Conservation (phyloP, 2,113 vertebrate genomes). For the Melanotaenia duboulayi region DNA sequence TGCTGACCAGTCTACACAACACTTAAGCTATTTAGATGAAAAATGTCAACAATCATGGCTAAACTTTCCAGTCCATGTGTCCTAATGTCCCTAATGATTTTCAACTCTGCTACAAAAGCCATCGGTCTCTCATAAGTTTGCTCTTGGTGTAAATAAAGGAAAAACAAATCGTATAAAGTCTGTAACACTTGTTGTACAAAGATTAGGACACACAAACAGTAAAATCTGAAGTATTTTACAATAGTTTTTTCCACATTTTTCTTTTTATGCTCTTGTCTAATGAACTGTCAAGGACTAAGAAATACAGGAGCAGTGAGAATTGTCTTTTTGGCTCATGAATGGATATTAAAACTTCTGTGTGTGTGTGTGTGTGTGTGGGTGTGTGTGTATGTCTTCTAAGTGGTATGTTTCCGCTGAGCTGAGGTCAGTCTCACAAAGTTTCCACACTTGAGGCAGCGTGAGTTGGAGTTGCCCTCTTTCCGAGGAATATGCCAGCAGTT, state of each 20-base stretch:
- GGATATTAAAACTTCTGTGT: conserved; percentile 25
- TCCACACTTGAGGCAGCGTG: conserved; percentile 85
- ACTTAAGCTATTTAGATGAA: conserved; percentile 24
- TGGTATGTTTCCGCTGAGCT: conserved; percentile 69
- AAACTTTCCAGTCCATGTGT: conserved; percentile 26
- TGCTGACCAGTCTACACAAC: conserved; percentile 6
- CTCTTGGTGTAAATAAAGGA: neutral
- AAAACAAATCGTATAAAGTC: conserved; percentile 4
- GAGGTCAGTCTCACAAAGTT: conserved; percentile 67
- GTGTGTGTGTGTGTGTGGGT: neutral
- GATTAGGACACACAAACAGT: conserved; percentile 5
- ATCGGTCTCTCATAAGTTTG: conserved; percentile 5
- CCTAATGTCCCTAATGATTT: neutral
- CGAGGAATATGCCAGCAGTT: conserved; percentile 90
- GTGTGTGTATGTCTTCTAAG: conserved; percentile 42
- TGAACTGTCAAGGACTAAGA: conserved; percentile 11
- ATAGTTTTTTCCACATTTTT: neutral
- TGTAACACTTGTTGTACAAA: conserved; percentile 9
- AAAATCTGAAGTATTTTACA: neutral
- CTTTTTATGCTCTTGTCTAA: neutral
- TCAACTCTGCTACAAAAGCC: conserved; percentile 1
- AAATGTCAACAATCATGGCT: conserved; percentile 22
- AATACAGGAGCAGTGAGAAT: neutral
- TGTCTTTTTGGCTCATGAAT: conserved; percentile 5
- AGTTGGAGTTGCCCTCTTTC: conserved; percentile 86